Evolutionary conservation across 2,888 invertebrate genomes (phyloP), one percentile per base, ranked within the genome.

Genomic region (Nycteola revayana): DNA sequence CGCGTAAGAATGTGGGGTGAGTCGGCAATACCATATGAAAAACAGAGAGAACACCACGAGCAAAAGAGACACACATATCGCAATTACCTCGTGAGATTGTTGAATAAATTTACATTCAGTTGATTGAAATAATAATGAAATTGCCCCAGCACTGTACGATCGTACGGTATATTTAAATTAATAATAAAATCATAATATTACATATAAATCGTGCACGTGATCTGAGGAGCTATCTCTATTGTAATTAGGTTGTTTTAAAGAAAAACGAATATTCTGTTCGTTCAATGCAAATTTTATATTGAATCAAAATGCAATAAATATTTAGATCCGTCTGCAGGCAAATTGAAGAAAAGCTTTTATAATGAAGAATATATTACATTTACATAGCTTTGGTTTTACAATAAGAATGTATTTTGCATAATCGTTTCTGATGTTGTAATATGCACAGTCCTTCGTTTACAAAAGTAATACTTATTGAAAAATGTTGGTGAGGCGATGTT

Each of bases 41-140:
- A 62, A 67, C 48, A 36, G 72, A 57, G 72, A 73, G 40, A 36
- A 45, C 50, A 38, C 25, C 10, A 3, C 9, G 42, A 28, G 28
- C 46, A 69, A 80, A 59, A 42, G 75, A 62, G 79, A 78, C 50
- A 60, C 48, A 62, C 54, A 59, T 61, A 77, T 73, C 82, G 85
- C 87, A 87, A 88, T 88, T 87, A 88, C 87, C 84, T 79, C 78
- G 81, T 85, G 85, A 87, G 87, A 88, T 86, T 87, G 86, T 87
- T 85, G 88, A 88, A 88, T 88, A 88, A 86, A 88, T 88, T 87
- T 87, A 87, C 88, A 87, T 88, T 86, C 77, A 82, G 82, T 84
- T 87, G 88, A 88, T 87, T 88, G 88, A 88, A 88, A 88, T 88
- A 88, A 87, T 88, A 87, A 88, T 87, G 88, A 88, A 86, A 86